Evolutionary conservation across 2,888 invertebrate genomes (phyloP).

Genomic region (Caenorhabditis macrosperma): DNA sequence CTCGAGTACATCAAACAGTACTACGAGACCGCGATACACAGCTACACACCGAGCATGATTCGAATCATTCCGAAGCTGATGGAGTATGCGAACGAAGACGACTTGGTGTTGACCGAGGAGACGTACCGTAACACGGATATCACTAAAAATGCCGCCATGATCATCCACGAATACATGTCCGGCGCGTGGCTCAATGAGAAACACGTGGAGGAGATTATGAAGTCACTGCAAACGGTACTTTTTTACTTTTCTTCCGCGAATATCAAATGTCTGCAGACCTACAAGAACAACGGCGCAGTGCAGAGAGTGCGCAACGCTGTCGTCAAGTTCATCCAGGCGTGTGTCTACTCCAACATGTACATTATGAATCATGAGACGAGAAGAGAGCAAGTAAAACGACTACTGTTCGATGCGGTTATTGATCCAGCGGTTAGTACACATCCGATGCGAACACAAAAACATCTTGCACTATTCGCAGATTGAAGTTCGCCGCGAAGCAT

Average conservation of each 20-base stretch:
- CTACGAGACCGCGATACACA: conserved; percentile 55
- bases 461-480: conserved; percentile 39
- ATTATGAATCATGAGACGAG: conserved; percentile 11
- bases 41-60: conserved; percentile 58
- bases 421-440: conserved; percentile 36
- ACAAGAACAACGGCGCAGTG: not conserved
- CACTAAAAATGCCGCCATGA: conserved; percentile 27
- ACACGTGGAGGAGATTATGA: conserved; percentile 42
- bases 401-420: conserved; percentile 45
- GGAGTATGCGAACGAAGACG: conserved; percentile 62
- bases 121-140: conserved; percentile 58
- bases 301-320: conserved; percentile 56
- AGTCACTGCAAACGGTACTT: not conserved
- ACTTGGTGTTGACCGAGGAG: conserved; percentile 49
- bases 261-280: too few relatives aligned
- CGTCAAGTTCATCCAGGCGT: conserved; percentile 63
- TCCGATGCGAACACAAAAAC: not conserved
- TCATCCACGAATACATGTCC: conserved; percentile 63
- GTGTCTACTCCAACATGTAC: conserved; percentile 67
- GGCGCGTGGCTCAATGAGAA: conserved; percentile 41
- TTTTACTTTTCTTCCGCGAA: too few relatives aligned
- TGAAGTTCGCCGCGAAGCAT: conserved; percentile 59
- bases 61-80: conserved; percentile 57
- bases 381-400: conserved; percentile 5
- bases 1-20: conserved; percentile 59